A percentile compares a stretch with the other conserved stretches of the same genome.
Conservation (phyloP, 2,113 vertebrate genomes). For the Myodes glareolus region DNA sequence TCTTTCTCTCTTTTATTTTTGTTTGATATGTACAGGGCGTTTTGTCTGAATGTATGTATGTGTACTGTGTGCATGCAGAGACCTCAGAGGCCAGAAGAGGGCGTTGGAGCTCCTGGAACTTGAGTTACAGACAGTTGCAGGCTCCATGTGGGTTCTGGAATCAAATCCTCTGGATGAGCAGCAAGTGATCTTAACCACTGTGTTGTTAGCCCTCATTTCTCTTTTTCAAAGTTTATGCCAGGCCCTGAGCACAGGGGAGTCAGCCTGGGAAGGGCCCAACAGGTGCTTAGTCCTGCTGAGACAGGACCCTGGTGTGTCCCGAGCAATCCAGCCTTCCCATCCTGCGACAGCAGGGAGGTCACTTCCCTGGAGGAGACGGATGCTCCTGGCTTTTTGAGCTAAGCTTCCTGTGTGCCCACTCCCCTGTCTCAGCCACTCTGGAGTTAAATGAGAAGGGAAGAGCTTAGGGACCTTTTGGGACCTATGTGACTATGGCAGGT, state of each 20-base stretch:
- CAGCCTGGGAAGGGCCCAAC: background rate
- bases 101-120: background rate
- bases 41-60: background rate
- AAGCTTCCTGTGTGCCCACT: background rate
- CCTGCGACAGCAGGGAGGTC: too few species aligned
- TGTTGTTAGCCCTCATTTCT: background rate
- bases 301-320: background rate
- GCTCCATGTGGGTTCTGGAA: background rate
- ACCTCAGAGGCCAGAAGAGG: background rate
- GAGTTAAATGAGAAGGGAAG: background rate
- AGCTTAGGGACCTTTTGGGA: background rate
- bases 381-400: too few species aligned
- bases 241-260: background rate
- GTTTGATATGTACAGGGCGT: background rate
- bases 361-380: background rate
- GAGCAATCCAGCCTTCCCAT: fast-evolving
- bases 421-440: background rate
- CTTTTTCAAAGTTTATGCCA: background rate
- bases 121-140: background rate
- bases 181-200: background rate
- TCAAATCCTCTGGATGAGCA: background rate
- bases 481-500: background rate
- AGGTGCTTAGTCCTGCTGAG: background rate
- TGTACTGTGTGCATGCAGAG: background rate
- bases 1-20: background rate